phyloP scores from a whole-genome alignment of 1,140 invertebrate genomes.

The Hypothenemus hampei region DNA sequence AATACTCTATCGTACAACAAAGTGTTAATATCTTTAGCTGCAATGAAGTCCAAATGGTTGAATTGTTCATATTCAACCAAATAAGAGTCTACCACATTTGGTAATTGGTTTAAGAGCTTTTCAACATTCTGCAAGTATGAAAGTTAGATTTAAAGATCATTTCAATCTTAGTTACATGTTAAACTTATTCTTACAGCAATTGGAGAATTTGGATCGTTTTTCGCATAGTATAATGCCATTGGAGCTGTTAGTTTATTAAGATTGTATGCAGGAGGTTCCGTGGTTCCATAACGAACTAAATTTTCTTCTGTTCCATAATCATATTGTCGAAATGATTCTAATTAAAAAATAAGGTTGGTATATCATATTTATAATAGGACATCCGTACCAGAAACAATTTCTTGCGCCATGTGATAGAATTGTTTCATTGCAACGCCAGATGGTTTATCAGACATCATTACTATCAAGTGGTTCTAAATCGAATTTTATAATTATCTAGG shows the following conservation, averaged over 20 bases:
- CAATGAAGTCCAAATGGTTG: slow-evolving; percentile 27
- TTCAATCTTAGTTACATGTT: slow-evolving; percentile 25
- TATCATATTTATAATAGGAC: not conserved
- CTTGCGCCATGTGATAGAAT: slow-evolving; percentile 20
- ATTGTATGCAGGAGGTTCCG: slow-evolving; percentile 21
- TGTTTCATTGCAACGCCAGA: slow-evolving; percentile 19
- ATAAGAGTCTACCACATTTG: slow-evolving; percentile 9
- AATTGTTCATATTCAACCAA: slow-evolving; percentile 12
- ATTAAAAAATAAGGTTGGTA: not conserved
- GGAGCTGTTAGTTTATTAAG: slow-evolving; percentile 8
- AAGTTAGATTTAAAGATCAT: slow-evolving; percentile 3
- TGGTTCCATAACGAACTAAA: slow-evolving; percentile 6
- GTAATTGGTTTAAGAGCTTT: slow-evolving; percentile 13
- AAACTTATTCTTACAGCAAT: slow-evolving; percentile 11
- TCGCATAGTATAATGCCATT: slow-evolving; percentile 18
- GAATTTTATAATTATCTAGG: not conserved
- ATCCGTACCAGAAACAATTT: slow-evolving; percentile 22
- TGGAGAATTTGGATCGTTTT: slow-evolving; percentile 19
- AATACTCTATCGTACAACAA: slow-evolving; percentile 20
- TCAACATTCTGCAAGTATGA: slow-evolving; percentile 26
- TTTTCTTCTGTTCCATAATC: slow-evolving; percentile 26
- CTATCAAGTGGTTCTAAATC: slow-evolving; percentile 3
- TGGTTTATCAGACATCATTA: slow-evolving; percentile 16
- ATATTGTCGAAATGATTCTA: slow-evolving; percentile 26
- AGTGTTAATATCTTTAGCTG: slow-evolving; percentile 9